A percentile compares a stretch with the other conserved stretches of the same genome.
Evolutionary conservation across 2,797 vertebrate genomes (phyloP).

Genomic region (Phyllotis vaccarum): DNA sequence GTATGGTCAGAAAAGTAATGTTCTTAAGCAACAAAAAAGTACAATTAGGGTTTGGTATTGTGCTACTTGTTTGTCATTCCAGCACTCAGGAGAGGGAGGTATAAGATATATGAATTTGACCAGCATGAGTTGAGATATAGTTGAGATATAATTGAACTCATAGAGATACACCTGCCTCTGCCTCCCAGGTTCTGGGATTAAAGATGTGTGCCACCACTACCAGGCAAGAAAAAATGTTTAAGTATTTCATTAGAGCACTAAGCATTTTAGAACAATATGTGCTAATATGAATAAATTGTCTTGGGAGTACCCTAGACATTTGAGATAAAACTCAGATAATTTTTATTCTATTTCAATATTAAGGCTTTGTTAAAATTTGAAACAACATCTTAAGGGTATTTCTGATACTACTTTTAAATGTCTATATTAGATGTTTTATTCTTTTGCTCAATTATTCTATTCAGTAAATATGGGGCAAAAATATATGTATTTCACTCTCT

Average conservation of each 20-base stretch:
- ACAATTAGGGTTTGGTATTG: neutral
- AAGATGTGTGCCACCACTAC: neutral
- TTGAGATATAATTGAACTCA: too few species aligned
- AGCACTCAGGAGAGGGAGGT: neutral
- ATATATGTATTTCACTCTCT: neutral
- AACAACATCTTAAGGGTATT: slow-evolving; percentile 12
- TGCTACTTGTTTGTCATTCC: neutral
- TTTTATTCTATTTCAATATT: slow-evolving; percentile 40
- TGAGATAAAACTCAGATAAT: neutral
- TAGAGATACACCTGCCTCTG: neutral
- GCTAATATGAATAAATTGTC: neutral
- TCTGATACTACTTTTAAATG: neutral
- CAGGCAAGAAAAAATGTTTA: neutral
- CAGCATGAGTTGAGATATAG: too few species aligned
- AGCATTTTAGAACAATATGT: slow-evolving; percentile 12
- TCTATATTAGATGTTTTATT: neutral
- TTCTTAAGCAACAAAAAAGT: neutral
- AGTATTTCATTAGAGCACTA: neutral
- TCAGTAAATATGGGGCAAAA: neutral
- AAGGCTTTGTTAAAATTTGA: slow-evolving; percentile 4
- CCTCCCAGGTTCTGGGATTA: neutral
- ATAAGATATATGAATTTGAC: neutral
- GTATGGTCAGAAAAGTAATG: neutral
- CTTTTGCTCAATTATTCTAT: neutral
- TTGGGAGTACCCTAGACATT: neutral